Evolutionary conservation across 92 coral and sea anemone species (phyloP).

Genomic region (Blastomussa wellsi): DNA sequence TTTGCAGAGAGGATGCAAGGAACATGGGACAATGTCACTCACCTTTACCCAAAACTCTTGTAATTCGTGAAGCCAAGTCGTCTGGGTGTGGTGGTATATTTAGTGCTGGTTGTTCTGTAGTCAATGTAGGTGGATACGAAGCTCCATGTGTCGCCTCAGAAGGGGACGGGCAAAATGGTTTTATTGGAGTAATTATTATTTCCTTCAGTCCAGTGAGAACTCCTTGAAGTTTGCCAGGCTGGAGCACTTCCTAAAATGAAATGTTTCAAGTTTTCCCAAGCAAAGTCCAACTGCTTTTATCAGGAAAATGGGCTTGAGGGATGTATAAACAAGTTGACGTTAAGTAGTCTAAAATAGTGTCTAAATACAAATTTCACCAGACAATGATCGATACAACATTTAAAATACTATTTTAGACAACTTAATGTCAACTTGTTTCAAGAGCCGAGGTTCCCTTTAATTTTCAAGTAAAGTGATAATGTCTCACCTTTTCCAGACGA

Average conservation of each 20-base stretch:
- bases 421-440: too few species aligned
- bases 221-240: slow-evolving; percentile 80
- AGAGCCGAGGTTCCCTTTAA: too few species aligned
- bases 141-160: slow-evolving; percentile 39
- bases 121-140: slow-evolving; percentile 31
- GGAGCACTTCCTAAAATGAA: slow-evolving; percentile 80
- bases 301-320: too few species aligned
- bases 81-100: slow-evolving; percentile 78
- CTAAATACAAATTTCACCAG: too few species aligned
- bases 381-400: too few species aligned
- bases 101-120: slow-evolving; percentile 40
- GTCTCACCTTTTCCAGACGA: slow-evolving; percentile 88
- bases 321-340: too few species aligned
- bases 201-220: slow-evolving; percentile 73
- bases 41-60: slow-evolving; percentile 98
- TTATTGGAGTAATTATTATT: slow-evolving; percentile 82
- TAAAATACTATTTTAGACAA: too few species aligned
- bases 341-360: too few species aligned
- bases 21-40: background rate
- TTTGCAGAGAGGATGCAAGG: background rate
- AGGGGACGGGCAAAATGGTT: slow-evolving; percentile 75
- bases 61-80: slow-evolving; percentile 86
- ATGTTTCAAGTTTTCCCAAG: background rate
- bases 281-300: too few species aligned
- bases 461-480: too few species aligned